Conservation (phyloP, 2,797 vertebrate genomes). For the Vireo griseus region DNA sequence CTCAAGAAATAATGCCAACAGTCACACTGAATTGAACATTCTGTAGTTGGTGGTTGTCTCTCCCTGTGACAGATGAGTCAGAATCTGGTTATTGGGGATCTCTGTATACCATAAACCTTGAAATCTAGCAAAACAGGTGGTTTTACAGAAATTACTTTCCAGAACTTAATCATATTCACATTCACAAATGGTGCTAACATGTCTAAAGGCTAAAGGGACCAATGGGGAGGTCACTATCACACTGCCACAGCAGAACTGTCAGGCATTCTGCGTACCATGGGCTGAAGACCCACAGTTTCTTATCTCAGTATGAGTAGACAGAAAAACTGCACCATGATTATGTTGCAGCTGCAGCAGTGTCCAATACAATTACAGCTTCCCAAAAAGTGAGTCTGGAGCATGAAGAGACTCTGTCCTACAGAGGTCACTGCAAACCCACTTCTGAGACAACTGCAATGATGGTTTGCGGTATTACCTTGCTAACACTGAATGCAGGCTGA, state of each 20-base stretch:
- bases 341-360: not conserved
- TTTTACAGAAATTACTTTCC: not conserved
- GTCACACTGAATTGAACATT: not conserved
- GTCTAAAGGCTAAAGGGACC: not conserved
- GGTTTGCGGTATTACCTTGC: rapidly evolving
- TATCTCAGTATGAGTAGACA: not conserved
- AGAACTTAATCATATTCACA: not conserved
- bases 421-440: constrained; percentile 57
- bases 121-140: not conserved
- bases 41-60: not conserved
- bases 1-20: not conserved
- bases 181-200: not conserved
- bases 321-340: not conserved
- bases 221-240: not conserved
- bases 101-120: not conserved
- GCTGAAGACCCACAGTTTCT: not conserved
- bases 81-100: not conserved
- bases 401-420: constrained; percentile 15
- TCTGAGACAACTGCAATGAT: not conserved
- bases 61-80: not conserved
- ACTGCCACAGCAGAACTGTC: not conserved
- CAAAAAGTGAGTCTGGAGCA: not conserved
- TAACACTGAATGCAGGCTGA: not conserved
- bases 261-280: rapidly evolving
- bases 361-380: not conserved